Conservation (phyloP, 1,140 invertebrate genomes). For the Tenebrio molitor region DNA sequence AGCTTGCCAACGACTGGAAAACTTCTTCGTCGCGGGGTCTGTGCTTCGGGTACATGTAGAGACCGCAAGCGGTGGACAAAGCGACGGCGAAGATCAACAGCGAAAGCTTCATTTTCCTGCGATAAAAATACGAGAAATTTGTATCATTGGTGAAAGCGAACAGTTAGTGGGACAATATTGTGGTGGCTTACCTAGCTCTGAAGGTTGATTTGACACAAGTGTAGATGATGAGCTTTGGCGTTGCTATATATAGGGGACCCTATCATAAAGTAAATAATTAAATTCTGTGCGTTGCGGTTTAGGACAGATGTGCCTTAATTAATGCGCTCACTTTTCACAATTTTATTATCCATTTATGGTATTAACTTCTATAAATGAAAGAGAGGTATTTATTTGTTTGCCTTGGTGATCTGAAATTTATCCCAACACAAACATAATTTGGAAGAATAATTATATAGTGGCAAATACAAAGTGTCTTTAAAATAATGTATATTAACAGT, state of each 20-base stretch:
- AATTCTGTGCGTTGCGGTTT: background rate
- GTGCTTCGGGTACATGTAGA: background rate
- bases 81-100: background rate
- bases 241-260: background rate
- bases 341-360: background rate
- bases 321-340: too few relatives aligned
- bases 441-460: too few relatives aligned
- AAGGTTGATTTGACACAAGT: constrained; percentile 2
- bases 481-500: too few relatives aligned
- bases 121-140: too few relatives aligned
- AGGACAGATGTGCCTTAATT: constrained; percentile 10
- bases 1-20: background rate
- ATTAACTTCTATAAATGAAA: background rate
- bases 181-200: background rate
- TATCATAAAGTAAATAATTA: constrained; percentile 33
- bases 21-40: background rate
- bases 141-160: too few relatives aligned
- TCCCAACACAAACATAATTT: too few relatives aligned
- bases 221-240: constrained; percentile 1
- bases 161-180: background rate
- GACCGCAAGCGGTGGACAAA: background rate
- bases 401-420: too few relatives aligned
- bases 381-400: too few relatives aligned
- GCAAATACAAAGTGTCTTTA: too few relatives aligned
- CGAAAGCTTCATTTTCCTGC: background rate